Evolutionary conservation across 2,113 vertebrate genomes (phyloP).

Genomic region (Euleptes europaea): DNA sequence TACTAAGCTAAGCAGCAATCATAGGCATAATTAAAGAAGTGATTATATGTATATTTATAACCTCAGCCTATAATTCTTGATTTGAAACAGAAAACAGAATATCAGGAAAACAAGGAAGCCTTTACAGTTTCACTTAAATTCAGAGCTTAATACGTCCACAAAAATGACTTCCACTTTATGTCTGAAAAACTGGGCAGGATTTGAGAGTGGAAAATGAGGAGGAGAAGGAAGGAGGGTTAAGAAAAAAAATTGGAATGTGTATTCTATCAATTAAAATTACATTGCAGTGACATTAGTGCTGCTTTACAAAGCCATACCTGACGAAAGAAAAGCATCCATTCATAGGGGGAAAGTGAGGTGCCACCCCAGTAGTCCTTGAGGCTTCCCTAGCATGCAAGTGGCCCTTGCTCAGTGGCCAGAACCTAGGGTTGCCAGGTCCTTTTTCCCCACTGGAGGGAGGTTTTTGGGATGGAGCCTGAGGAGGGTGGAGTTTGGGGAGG

Average conservation of each 20-base stretch:
- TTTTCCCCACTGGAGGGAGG: too few species aligned
- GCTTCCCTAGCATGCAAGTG: too few species aligned
- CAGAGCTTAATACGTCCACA: constrained; percentile 49
- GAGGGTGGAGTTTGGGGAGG: too few species aligned
- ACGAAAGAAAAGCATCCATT: neutral
- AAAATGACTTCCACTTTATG: constrained; percentile 59
- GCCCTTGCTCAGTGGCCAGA: too few species aligned
- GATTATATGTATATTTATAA: constrained; percentile 76
- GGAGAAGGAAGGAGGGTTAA: constrained; percentile 53
- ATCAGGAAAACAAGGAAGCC: constrained; percentile 64
- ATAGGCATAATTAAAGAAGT: constrained; percentile 72
- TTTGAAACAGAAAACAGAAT: constrained; percentile 73
- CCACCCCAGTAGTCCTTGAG: too few species aligned
- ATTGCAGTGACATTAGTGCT: constrained; percentile 50
- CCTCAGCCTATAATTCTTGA: constrained; percentile 67
- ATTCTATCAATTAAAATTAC: constrained; percentile 53
- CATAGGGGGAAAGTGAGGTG: too few species aligned
- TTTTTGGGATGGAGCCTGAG: too few species aligned
- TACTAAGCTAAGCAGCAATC: constrained; percentile 69
- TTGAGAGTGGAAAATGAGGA: constrained; percentile 62
- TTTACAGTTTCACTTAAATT: constrained; percentile 68
- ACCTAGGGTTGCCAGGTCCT: too few species aligned
- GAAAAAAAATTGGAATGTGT: constrained; percentile 63
- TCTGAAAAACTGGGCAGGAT: constrained; percentile 52
- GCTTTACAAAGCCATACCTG: neutral